These are phyloP conservation scores for Ochropacha duplaris DNA, from an alignment of 2,888 invertebrate species.

Conservation along the genomic window DNA sequence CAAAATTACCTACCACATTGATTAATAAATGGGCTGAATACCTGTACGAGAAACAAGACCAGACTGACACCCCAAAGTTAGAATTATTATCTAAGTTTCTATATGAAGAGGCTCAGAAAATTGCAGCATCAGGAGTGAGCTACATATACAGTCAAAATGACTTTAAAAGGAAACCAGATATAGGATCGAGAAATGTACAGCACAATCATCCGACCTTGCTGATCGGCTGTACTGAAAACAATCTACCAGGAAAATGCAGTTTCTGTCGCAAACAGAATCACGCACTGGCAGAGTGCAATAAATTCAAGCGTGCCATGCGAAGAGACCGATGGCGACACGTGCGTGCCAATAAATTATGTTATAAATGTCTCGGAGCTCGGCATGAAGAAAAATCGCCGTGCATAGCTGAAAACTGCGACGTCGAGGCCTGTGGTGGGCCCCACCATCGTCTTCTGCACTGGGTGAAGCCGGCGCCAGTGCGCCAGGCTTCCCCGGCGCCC, in stretches of 20 bases:
- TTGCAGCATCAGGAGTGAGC: slow-evolving; percentile 11
- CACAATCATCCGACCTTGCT: background rate
- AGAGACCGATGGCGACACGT: too few relatives aligned
- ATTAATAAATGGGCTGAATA: background rate
- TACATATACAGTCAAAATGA: background rate
- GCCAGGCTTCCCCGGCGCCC: background rate
- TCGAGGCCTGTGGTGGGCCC: slow-evolving; percentile 7
- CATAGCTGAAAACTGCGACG: slow-evolving; percentile 8
- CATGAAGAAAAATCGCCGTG: too few relatives aligned
- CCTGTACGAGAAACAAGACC: background rate
- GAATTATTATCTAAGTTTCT: background rate
- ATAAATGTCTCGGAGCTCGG: too few relatives aligned
- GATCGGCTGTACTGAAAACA: background rate
- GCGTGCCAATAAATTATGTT: too few relatives aligned
- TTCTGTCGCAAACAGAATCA: background rate
- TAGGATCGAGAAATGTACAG: background rate
- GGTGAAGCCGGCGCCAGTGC: background rate
- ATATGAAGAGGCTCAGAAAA: slow-evolving; percentile 6
- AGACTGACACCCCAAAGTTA: background rate
- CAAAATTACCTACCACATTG: background rate
- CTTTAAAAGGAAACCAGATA: background rate
- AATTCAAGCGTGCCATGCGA: background rate
- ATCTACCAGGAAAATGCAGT: background rate
- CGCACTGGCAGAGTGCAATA: background rate
- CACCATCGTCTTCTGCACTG: slow-evolving; percentile 12